These are phyloP conservation scores for Sclerodermus sp. DNA, from an alignment of 2,888 invertebrate species.

Conservation along the genomic window DNA sequence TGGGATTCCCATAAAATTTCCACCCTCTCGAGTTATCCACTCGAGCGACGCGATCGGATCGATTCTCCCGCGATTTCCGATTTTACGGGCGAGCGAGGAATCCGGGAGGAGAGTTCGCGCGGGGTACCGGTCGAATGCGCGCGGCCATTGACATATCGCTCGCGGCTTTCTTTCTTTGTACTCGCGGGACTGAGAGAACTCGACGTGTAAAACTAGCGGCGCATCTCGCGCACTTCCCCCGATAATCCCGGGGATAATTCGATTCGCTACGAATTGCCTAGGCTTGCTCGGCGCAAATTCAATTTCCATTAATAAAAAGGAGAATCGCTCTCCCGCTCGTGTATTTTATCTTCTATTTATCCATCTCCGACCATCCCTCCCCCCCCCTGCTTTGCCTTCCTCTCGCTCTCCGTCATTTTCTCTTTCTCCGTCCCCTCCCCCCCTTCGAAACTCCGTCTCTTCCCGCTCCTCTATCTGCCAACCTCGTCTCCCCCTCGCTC, in stretches of 20 bases:
- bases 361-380: constrained; percentile 4
- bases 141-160: too few relatives aligned
- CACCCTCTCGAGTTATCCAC: too few relatives aligned
- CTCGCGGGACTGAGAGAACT: too few relatives aligned
- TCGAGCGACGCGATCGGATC: too few relatives aligned
- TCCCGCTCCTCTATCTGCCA: background rate
- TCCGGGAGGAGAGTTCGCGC: too few relatives aligned
- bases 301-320: constrained; percentile 50
- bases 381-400: constrained; percentile 8
- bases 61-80: too few relatives aligned
- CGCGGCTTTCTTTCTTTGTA: too few relatives aligned
- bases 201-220: too few relatives aligned
- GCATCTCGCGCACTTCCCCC: too few relatives aligned
- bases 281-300: constrained; percentile 44
- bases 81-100: too few relatives aligned
- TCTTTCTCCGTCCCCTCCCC: constrained; percentile 12
- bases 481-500: constrained; percentile 14
- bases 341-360: constrained; percentile 8
- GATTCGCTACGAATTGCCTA: constrained; percentile 45
- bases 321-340: constrained; percentile 24
- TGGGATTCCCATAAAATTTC: too few relatives aligned
- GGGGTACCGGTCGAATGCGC: background rate
- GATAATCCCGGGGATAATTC: constrained; percentile 51
- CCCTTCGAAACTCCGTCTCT: background rate
- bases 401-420: constrained; percentile 6